Conservation (phyloP, 2,113 vertebrate species). For the Pristiophorus japonicus region DNA sequence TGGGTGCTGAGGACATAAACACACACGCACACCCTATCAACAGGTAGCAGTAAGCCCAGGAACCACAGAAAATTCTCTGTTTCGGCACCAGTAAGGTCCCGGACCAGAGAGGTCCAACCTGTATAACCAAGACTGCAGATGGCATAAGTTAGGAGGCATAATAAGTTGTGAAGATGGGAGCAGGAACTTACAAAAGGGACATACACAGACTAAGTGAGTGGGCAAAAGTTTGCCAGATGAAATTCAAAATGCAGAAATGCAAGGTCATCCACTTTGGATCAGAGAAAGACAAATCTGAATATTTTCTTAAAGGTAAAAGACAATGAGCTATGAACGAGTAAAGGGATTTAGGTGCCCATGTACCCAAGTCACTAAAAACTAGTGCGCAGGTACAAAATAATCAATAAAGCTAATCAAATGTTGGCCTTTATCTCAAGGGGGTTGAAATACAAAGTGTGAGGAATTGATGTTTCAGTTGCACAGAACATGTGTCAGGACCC, state of each 20-base stretch:
- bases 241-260: background rate
- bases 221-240: background rate
- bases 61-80: too few species aligned
- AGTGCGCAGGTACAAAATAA: background rate
- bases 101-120: too few species aligned
- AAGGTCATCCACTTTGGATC: background rate
- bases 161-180: background rate
- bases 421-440: background rate
- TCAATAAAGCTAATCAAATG: background rate
- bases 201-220: background rate
- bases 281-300: background rate
- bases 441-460: background rate
- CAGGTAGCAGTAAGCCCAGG: too few species aligned
- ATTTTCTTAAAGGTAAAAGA: background rate
- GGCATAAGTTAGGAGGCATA: background rate
- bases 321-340: background rate
- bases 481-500: background rate
- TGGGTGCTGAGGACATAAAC: too few species aligned
- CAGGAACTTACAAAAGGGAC: background rate
- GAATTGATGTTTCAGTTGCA: background rate
- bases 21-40: too few species aligned
- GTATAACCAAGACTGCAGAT: background rate
- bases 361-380: background rate
- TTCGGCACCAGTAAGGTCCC: too few species aligned
- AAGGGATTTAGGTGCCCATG: background rate